phyloP scores from a whole-genome alignment of 2,113 vertebrate genomes.

The Gopherus flavomarginatus region DNA sequence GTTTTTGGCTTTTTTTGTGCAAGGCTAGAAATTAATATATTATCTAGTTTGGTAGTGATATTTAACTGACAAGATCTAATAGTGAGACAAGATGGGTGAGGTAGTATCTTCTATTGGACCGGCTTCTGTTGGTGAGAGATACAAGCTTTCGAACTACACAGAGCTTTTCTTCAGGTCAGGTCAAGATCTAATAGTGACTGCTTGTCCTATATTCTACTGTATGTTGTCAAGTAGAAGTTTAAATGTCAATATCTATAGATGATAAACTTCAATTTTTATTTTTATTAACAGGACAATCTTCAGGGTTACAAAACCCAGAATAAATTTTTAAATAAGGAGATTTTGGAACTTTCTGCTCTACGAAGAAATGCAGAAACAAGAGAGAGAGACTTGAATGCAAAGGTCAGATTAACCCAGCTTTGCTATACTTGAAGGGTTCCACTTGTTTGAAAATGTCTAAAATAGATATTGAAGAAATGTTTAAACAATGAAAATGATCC shows the following conservation, averaged over 20 bases:
- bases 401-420: slow-evolving; percentile 80
- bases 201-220: background rate
- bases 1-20: rapidly evolving
- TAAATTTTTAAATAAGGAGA: slow-evolving; percentile 98
- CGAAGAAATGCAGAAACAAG: slow-evolving; percentile 91
- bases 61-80: background rate
- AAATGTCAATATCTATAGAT: background rate
- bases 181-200: background rate
- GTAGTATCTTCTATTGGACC: background rate
- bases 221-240: background rate
- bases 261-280: slow-evolving; percentile 1
- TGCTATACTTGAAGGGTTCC: background rate
- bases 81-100: background rate
- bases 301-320: slow-evolving; percentile 97
- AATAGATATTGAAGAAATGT: background rate
- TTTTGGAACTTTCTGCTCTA: slow-evolving; percentile 93
- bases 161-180: background rate
- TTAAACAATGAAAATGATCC: background rate
- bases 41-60: background rate
- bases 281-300: slow-evolving; percentile 88
- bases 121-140: background rate
- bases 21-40: background rate
- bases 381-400: slow-evolving; percentile 89
- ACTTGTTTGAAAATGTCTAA: background rate
- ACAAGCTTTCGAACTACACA: background rate